These are phyloP conservation scores for Drosophila demipolita DNA, from an alignment of 2,888 invertebrate species.

Conservation along the genomic window DNA sequence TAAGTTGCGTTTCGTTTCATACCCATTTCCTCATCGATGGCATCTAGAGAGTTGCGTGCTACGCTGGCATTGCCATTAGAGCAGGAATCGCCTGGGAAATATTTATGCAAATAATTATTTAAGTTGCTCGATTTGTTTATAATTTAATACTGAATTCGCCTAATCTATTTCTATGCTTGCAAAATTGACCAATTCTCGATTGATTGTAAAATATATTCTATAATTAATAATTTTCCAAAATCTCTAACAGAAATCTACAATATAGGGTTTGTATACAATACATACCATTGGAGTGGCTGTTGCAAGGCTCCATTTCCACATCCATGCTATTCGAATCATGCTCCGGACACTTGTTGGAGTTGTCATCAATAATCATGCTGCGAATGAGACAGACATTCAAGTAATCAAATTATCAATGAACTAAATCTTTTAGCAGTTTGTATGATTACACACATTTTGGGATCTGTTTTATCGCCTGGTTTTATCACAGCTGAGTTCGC, in stretches of 20 bases:
- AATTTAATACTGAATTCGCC: not conserved
- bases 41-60: slow-evolving; percentile 87
- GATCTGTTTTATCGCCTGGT: slow-evolving; percentile 78
- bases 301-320: slow-evolving; percentile 85
- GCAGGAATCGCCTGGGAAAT: slow-evolving; percentile 80
- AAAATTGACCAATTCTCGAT: not conserved
- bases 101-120: not conserved
- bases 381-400: not conserved
- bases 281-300: slow-evolving; percentile 84
- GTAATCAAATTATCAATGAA: not conserved
- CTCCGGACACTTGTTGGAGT: slow-evolving; percentile 81
- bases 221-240: not conserved
- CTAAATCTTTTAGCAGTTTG: not conserved
- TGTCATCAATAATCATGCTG: slow-evolving; percentile 88
- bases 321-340: slow-evolving; percentile 83
- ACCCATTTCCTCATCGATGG: slow-evolving; percentile 91
- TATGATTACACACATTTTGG: slow-evolving; percentile 61
- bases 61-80: slow-evolving; percentile 83
- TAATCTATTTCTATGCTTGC: not conserved
- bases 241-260: not conserved
- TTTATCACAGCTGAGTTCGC: slow-evolving; percentile 83
- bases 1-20: slow-evolving; percentile 38
- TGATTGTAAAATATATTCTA: not conserved
- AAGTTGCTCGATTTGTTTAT: not conserved
- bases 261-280: not conserved